Evolutionary conservation across 2,113 vertebrate genomes (phyloP), one percentile per base, ranked within the genome.

Genomic region (Scomber japonicus): DNA sequence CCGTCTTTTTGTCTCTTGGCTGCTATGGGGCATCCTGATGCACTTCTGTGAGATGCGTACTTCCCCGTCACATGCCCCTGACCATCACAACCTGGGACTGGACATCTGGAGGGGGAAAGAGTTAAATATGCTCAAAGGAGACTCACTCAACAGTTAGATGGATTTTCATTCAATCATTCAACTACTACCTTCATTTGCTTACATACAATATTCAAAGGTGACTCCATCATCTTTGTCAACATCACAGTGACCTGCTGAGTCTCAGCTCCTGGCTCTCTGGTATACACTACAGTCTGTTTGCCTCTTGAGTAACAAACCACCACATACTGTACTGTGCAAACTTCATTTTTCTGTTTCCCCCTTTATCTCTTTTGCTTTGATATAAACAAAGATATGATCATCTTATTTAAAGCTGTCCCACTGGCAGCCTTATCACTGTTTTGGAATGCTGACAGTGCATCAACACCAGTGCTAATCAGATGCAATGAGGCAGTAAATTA

Each of bases 11-110:
- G 98, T 68, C 98, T 94, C 92, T 99, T 99, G 92, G 98, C 98
- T 9, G 98, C 97, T 67, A 99, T 93, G 50, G 98, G 98, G 88
- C 98, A 99, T 53, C 98, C 98, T 0, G 98, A 99, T 0, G 98
- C 98, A 68, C 98, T 99, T 94, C 98, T 96, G 94, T 99, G 98
- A 21, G 98, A 99, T 0, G 97, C 98, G 0, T 99, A 99, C 92
- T 99, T 99, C 75, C 98, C 98, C 1, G 98, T 99, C 93, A 99
- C 98, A 54, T 99, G 98, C 84, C 98, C 98, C 92, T 99, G 98
- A 76, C 98, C 98, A 13, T 99, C 98, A 84, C 98, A 99, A 24
- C 98, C 98, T 3, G 98, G 97, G 51, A 99, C 97, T 0, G 98
- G 97, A 95, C 98, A 99, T 95, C 98, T 99, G 83, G 9, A 95